Evolutionary conservation across 2,113 vertebrate species (phyloP).

Genomic region (Eulemur rufifrons): DNA sequence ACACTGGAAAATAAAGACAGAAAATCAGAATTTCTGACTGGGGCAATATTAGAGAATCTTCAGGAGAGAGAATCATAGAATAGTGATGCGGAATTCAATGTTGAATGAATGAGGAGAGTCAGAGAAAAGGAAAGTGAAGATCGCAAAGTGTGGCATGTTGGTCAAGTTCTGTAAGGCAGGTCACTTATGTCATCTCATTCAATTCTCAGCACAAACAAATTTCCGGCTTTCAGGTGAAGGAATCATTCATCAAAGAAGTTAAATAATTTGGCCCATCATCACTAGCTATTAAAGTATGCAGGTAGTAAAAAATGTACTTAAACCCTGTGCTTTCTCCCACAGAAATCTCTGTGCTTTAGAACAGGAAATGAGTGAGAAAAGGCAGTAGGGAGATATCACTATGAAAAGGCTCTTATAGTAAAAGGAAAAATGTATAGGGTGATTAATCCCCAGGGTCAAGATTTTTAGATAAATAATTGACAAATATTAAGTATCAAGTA

Average conservation of each 20-base stretch:
- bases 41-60: background rate
- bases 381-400: background rate
- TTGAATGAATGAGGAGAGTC: background rate
- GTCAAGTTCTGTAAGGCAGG: background rate
- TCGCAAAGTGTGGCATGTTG: fast-evolving
- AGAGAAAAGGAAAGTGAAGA: background rate
- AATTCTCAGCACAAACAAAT: background rate
- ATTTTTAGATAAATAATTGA: background rate
- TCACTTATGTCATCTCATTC: background rate
- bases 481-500: background rate
- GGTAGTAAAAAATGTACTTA: background rate
- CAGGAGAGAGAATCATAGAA: background rate
- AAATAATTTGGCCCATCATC: background rate
- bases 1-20: background rate
- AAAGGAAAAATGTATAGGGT: background rate
- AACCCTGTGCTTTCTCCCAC: background rate
- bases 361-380: background rate
- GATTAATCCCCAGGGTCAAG: background rate
- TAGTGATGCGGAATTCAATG: background rate
- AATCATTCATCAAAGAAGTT: background rate
- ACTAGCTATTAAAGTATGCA: background rate
- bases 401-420: background rate
- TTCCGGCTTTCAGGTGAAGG: background rate
- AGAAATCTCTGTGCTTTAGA: background rate
- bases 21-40: background rate